Conservation (phyloP, 1,140 invertebrate genomes). For the Cotesia typhae region DNA sequence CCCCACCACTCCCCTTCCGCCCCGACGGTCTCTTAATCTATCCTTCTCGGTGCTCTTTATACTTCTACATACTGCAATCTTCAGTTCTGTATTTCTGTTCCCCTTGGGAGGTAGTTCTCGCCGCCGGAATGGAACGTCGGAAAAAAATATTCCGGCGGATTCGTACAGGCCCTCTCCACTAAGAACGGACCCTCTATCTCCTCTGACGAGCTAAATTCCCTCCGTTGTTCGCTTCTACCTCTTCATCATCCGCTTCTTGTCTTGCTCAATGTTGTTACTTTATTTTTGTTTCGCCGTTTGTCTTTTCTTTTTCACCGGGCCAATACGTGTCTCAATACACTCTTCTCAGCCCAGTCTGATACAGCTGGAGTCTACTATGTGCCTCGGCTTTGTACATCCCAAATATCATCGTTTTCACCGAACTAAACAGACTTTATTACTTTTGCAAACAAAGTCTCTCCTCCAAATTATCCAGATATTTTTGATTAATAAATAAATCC, state of each 20-base stretch:
- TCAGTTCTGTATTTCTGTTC: not conserved
- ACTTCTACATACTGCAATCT: not conserved
- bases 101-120: slow-evolving; percentile 26
- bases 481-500: no score
- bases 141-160: slow-evolving; percentile 19
- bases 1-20: not conserved
- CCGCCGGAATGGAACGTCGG: slow-evolving; percentile 32
- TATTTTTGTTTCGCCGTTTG: slow-evolving; percentile 1
- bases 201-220: slow-evolving; percentile 11
- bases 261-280: slow-evolving; percentile 1
- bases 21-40: not conserved
- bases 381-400: no score
- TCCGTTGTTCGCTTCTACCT: slow-evolving; percentile 28
- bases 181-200: no score
- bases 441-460: no score
- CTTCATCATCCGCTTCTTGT: slow-evolving; percentile 36
- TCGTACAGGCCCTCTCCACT: slow-evolving; percentile 10
- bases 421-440: no score
- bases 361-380: no score
- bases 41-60: not conserved
- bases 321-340: slow-evolving; percentile 25
- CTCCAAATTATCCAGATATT: no score
- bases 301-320: slow-evolving; percentile 13
- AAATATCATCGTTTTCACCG: no score
- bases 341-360: not conserved